Percentiles rank a stretch among this genome's conserved stretches.
These are phyloP conservation scores for Diphyllodes magnificus DNA, from an alignment of 2,113 vertebrate genomes.

Conservation along the genomic window DNA sequence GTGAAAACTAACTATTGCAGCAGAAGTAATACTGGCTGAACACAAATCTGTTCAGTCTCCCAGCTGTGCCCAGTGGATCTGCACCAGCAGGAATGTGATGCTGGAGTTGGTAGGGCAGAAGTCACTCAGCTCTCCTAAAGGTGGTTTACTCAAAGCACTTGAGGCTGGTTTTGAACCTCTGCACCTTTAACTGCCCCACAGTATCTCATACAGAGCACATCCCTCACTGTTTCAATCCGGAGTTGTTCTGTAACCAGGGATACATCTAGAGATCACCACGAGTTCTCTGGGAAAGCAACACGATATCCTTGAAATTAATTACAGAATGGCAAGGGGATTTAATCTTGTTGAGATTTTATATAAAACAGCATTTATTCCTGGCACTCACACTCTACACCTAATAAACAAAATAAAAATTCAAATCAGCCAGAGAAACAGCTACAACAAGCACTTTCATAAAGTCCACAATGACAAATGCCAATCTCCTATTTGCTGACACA, in stretches of 20 bases:
- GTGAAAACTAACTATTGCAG: neutral
- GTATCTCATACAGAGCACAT: neutral
- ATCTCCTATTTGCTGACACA: slow-evolving; percentile 9
- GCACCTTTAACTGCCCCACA: neutral
- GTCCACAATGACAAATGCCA: slow-evolving; percentile 35
- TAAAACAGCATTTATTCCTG: slow-evolving; percentile 33
- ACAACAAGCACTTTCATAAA: slow-evolving; percentile 34
- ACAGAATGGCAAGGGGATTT: neutral
- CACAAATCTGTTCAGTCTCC: neutral
- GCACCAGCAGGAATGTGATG: neutral
- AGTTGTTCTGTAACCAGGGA: neutral
- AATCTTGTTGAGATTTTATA: slow-evolving; percentile 18
- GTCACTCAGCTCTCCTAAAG: neutral
- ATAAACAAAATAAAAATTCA: slow-evolving; percentile 60
- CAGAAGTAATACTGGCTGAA: neutral
- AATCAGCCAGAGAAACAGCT: slow-evolving; percentile 43
- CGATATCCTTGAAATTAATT: slow-evolving; percentile 46
- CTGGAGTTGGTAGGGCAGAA: neutral
- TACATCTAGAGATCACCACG: neutral
- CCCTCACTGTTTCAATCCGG: neutral
- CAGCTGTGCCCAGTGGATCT: neutral
- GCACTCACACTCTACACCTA: slow-evolving; percentile 10
- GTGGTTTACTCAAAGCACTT: neutral
- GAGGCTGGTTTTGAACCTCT: neutral
- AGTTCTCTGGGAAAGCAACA: slow-evolving; percentile 29